Percentiles rank a stretch among this genome's conserved stretches.
Conservation (phyloP, 2,888 invertebrate species). For the Lissonota sp. region DNA sequence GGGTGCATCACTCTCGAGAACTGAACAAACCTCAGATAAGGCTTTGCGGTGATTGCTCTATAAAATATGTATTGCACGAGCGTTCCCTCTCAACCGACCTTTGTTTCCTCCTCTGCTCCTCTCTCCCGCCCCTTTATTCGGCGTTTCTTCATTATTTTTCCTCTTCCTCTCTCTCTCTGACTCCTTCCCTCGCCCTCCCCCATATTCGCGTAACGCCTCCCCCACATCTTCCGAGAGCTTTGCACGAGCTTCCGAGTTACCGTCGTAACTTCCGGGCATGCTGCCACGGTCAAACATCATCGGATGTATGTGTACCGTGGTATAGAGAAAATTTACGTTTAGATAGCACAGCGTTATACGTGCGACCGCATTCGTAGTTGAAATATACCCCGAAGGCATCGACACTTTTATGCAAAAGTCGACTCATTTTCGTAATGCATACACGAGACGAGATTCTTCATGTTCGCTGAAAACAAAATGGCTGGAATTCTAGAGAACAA, state of each 20-base stretch:
- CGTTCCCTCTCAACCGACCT: constrained; percentile 59
- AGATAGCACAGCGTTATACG: background rate
- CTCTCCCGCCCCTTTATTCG: constrained; percentile 51
- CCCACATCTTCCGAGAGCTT: constrained; percentile 52
- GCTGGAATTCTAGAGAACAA: too few species aligned
- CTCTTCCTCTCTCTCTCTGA: constrained; percentile 24
- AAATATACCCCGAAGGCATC: too few species aligned
- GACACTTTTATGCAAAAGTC: too few species aligned
- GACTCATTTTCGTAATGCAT: too few species aligned
- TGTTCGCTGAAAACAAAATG: too few species aligned
- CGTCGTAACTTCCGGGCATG: constrained; percentile 56
- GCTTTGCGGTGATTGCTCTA: constrained; percentile 81
- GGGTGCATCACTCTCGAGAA: constrained; percentile 67
- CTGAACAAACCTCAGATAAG: constrained; percentile 82
- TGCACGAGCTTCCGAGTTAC: constrained; percentile 25
- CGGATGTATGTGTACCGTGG: background rate
- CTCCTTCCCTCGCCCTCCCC: constrained; percentile 21
- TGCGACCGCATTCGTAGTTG: too few species aligned
- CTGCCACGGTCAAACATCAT: constrained; percentile 17
- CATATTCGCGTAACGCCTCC: constrained; percentile 24
- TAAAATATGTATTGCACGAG: constrained; percentile 82
- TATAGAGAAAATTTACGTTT: background rate
- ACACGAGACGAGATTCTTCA: too few species aligned
- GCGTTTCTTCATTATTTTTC: constrained; percentile 41
- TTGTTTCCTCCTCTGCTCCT: constrained; percentile 68